Evolutionary conservation across 2,797 vertebrate species (phyloP), one percentile per base, ranked within the genome.

Genomic region (Eleutherodactylus coqui): DNA sequence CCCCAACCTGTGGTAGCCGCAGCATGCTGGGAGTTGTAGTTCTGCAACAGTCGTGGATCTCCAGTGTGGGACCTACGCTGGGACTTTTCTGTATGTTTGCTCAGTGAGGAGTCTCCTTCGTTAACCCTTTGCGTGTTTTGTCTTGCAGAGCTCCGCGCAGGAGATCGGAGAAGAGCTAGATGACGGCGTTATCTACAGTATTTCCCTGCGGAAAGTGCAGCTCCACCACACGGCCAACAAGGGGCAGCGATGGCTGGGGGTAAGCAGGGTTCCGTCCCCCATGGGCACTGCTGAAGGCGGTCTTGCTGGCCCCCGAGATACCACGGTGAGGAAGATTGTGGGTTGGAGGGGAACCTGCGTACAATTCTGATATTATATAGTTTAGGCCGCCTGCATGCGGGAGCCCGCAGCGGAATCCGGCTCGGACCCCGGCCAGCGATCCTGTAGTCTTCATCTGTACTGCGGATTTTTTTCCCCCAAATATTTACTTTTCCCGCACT

Each of bases 141-240:
- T 76, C 89, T 58, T 14, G 0, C 90, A 99, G 98, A 99, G 96
- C 95, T 97, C 96, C 91, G 97, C 97, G 79, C 98, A 99, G 96
- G 98, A 99, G 97, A 98, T 99, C 0, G 97, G 97, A 21, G 98
- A 99, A 94, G 98, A 99, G 94, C 94, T 97, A 86, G 96, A 98
- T 93, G 97, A 98, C 49, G 97, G 97, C 0, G 96, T 97, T 53
- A 93, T 99, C 93, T 99, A 98, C 93, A 97, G 97, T 93, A 98
- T 99, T 93, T 97, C 98, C 0, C 95, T 98, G 85, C 96, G 97
- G 70, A 98, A 97, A 91, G 96, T 98, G 90, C 98, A 98, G 94
- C 93, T 97, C 49, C 97, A 97, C 88, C 97, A 97, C 88, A 94
- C 96, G 0, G 94, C 96, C 93, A 97, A 92, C 91, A 99, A 98